Base-by-base conservation (phyloP, 2,113 vertebrate genomes). In the Vimba vimba region DNA sequence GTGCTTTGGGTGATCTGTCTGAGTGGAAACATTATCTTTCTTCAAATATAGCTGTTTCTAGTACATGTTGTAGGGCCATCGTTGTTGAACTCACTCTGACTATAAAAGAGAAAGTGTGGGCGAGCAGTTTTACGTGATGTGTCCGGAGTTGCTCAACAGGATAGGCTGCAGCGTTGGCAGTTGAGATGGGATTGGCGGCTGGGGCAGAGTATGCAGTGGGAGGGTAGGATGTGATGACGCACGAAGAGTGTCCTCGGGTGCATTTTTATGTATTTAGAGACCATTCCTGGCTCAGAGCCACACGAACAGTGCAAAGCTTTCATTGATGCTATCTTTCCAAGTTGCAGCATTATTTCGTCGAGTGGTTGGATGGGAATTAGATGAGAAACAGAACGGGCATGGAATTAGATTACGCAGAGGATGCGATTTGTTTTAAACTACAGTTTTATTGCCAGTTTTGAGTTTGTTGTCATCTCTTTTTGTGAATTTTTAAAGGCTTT, bases 241-340 rank as follows among this genome's bases (percentile, higher is more conserved):
- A 83, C 68, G 8, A 11, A 57, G 33, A 43, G 12, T 39, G 30
- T 79, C 57, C 77, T 79, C 33, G 30, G 77, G 52, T 60, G 4
- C 21, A 73, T 73, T 83, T 73, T 83, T 73, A 83, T 59, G 64
- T 27, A 57, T 25, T 83, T 73, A 57, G 50, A 39, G 33, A 73
- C 27, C 12, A 33, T 69, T 57, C 4, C 21, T 83, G 81, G 68
- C 66, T 27, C 11, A 15, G 27, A 10, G 68, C 68, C 66, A 83
- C 81, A 83, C 7, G 68, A 55, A 59, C 30, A 59, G 45, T 57
- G 2, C 21, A 55, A 39, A 36, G 27, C 47, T 13, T 69, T n/a
- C 64, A 55, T 12, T 60, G 77, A 60, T 79, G 21, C 21, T 15
- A 60, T 79, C 77, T 33, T 77, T 77, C 47, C 15, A 33, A 77